These are phyloP conservation scores for Labeo catla DNA, from an alignment of 2,113 vertebrate genomes.

Conservation along the genomic window DNA sequence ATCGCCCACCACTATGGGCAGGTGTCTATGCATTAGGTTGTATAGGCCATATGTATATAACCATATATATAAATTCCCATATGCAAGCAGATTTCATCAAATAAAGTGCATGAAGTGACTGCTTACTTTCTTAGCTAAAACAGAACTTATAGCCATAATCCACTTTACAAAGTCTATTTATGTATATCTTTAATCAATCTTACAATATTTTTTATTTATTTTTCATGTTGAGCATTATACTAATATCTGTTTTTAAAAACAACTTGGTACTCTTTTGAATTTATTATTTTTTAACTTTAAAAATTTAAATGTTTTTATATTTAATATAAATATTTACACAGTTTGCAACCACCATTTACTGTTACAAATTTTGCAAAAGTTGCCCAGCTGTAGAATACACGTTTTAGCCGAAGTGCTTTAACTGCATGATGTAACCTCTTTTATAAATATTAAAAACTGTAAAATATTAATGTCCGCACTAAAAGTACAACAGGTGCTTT, in stretches of 20 bases:
- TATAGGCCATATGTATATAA: neutral
- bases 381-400: neutral
- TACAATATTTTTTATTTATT: neutral
- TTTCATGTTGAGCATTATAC: neutral
- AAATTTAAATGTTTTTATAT: neutral
- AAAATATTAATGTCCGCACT: neutral
- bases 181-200: too few species aligned
- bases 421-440: neutral
- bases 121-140: neutral
- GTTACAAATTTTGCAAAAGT: neutral
- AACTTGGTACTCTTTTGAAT: neutral
- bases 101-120: too few species aligned
- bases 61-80: too few species aligned
- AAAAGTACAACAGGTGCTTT: neutral
- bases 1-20: too few species aligned
- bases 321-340: neutral
- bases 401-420: neutral
- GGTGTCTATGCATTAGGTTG: neutral
- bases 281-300: neutral
- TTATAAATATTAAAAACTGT: neutral
- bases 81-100: too few species aligned
- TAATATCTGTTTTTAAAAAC: neutral
- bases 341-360: neutral
- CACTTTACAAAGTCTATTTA: neutral
- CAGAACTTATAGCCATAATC: neutral